These are phyloP conservation scores for Trinorchestia longiramus DNA, from an alignment of 1,140 invertebrate species.

Conservation along the genomic window DNA sequence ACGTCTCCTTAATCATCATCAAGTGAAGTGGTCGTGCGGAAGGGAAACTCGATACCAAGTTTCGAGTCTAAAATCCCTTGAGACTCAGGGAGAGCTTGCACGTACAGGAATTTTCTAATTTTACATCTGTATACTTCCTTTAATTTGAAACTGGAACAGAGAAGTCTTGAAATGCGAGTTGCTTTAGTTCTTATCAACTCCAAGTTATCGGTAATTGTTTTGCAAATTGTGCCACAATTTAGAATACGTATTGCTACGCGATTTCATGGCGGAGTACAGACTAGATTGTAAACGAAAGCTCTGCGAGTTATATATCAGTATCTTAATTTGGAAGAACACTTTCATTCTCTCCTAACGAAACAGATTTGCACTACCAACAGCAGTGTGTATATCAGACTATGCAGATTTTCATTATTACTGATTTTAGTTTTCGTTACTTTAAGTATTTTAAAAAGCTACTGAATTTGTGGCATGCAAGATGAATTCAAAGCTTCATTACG, in stretches of 20 bases:
- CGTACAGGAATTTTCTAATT: not conserved
- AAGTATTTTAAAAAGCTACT: not conserved
- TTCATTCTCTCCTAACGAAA: too few relatives aligned
- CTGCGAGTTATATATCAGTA: too few relatives aligned
- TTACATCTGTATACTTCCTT: not conserved
- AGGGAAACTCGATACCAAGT: not conserved
- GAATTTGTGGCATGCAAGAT: not conserved
- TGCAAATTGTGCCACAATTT: not conserved
- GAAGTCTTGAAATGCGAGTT: not conserved
- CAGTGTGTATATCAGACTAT: too few relatives aligned
- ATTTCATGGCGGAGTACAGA: too few relatives aligned
- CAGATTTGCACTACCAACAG: too few relatives aligned
- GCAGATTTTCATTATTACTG: too few relatives aligned
- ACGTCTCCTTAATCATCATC: conserved; percentile 14
- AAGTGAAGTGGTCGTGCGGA: not conserved
- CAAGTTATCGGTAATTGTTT: not conserved
- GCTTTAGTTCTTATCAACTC: not conserved
- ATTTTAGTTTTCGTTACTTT: too few relatives aligned
- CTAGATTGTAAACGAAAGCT: too few relatives aligned
- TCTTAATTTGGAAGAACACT: too few relatives aligned
- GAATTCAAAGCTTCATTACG: not conserved
- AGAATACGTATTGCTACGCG: too few relatives aligned
- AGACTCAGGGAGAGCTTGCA: not conserved
- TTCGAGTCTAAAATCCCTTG: not conserved
- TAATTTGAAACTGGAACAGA: not conserved